Conservation (phyloP, 2,113 vertebrate genomes). For the Podarcis raffonei region DNA sequence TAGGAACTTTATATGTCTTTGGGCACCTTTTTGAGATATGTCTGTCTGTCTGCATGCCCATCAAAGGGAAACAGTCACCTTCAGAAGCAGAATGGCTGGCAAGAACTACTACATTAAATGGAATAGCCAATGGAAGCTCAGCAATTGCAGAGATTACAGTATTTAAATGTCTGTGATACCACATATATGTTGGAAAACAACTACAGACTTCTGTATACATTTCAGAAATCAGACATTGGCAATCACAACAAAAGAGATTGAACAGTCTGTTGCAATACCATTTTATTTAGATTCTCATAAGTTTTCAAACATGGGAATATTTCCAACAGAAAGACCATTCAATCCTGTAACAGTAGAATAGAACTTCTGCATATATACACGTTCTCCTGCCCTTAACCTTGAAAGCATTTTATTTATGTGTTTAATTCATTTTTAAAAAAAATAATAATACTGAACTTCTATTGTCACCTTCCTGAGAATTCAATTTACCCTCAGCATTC, state of each 20-base stretch:
- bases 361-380: background rate
- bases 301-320: background rate
- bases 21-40: background rate
- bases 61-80: background rate
- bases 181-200: background rate
- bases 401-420: background rate
- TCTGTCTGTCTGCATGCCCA: background rate
- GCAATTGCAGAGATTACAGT: background rate
- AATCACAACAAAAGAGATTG: background rate
- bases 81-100: background rate
- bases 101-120: background rate
- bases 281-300: background rate
- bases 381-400: background rate
- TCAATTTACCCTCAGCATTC: background rate
- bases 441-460: no score
- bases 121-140: background rate
- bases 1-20: conserved; percentile 4
- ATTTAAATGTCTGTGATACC: background rate
- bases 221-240: background rate
- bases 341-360: background rate
- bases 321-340: background rate
- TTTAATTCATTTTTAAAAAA: background rate
- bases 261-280: background rate
- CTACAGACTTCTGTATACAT: background rate
- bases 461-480: background rate